phyloP scores from a whole-genome alignment of 2,113 vertebrate species.

The Catharus fuscescens region DNA sequence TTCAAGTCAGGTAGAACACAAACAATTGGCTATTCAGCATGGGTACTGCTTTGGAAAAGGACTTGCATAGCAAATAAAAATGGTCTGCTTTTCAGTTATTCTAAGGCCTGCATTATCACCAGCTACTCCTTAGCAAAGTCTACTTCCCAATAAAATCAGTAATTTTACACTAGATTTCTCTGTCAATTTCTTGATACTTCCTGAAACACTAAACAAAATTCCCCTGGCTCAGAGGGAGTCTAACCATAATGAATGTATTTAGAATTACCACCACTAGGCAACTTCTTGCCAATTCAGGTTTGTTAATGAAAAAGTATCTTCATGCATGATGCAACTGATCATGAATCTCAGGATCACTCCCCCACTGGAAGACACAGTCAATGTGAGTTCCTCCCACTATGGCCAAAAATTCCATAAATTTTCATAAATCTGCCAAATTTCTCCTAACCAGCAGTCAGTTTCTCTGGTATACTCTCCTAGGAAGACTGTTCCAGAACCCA shows the following conservation, averaged over 20 bases:
- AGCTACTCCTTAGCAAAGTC: background rate
- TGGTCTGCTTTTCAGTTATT: background rate
- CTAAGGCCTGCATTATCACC: background rate
- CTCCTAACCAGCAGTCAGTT: background rate
- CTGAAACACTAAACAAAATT: background rate
- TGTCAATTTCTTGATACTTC: background rate
- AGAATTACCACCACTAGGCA: background rate
- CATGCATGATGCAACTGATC: background rate
- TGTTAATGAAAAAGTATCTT: background rate
- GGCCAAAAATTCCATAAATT: background rate
- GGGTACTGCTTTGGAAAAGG: background rate
- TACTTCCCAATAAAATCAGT: background rate
- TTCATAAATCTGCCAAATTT: background rate
- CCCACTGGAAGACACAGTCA: background rate
- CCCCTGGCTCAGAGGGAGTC: background rate
- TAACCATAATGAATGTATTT: background rate
- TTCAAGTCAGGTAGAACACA: background rate
- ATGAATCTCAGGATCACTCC: background rate
- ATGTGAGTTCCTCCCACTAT: background rate
- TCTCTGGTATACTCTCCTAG: background rate
- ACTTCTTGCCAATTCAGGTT: background rate
- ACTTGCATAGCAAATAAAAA: background rate
- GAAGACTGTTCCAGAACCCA: background rate
- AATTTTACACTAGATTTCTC: background rate
- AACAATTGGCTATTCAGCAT: background rate